Evolutionary conservation across 2,888 invertebrate genomes (phyloP).

Genomic region (Macropis europaea): DNA sequence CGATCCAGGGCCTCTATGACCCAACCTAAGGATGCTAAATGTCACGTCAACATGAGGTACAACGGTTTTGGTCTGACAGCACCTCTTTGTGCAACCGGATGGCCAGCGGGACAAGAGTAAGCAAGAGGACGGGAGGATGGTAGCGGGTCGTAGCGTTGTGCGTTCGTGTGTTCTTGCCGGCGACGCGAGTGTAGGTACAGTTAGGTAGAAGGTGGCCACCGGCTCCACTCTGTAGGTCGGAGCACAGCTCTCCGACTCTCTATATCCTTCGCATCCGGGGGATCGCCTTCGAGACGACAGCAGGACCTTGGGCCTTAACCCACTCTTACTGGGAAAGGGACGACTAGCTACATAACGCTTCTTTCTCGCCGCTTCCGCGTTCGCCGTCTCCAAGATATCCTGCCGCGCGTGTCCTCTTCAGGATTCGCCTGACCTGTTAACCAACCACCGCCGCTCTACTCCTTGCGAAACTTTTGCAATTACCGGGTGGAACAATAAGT

Average conservation of each 20-base stretch:
- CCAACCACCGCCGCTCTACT: background rate
- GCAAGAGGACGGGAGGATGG: conserved; percentile 20
- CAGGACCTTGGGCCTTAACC: conserved; percentile 79
- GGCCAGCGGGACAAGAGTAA: too few species aligned
- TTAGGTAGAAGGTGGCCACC: conserved; percentile 70
- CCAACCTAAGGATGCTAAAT: too few species aligned
- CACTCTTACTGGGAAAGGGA: conserved; percentile 77
- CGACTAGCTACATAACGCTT: conserved; percentile 67
- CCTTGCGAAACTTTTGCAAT: too few species aligned
- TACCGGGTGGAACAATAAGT: too few species aligned
- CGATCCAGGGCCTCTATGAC: too few species aligned
- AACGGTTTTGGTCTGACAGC: too few species aligned
- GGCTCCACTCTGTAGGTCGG: conserved; percentile 71
- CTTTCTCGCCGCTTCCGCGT: conserved; percentile 57
- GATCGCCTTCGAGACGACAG: conserved; percentile 63
- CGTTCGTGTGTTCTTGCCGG: conserved; percentile 47
- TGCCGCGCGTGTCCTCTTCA: background rate
- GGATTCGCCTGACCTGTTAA: background rate
- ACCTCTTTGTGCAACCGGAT: too few species aligned
- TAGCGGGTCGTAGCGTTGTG: conserved; percentile 36
- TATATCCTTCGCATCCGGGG: conserved; percentile 62
- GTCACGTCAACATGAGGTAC: too few species aligned
- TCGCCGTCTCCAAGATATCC: conserved; percentile 56
- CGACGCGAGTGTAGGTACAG: conserved; percentile 69
- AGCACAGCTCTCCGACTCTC: conserved; percentile 53